A percentile compares a stretch with the other conserved stretches of the same genome.
phyloP scores from a whole-genome alignment of 2,113 vertebrate genomes.

The Apaloderma vittatum region DNA sequence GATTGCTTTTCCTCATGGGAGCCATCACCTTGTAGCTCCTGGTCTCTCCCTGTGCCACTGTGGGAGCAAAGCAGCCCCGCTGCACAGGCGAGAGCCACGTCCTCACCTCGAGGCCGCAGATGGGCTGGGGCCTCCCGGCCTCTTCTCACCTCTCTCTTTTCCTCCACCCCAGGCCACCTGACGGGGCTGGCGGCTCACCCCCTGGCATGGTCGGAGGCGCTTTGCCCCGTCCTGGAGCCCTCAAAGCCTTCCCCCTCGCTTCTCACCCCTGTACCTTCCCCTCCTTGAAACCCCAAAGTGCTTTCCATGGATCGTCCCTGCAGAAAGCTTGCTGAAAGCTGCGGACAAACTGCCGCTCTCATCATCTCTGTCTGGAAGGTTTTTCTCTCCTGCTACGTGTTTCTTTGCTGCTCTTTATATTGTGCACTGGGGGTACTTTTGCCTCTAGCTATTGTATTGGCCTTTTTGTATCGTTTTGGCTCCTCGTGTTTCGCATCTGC shows the following conservation, averaged over 20 bases:
- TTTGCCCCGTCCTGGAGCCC: neutral
- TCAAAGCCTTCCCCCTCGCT: neutral
- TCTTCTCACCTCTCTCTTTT: neutral
- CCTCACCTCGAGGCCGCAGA: neutral
- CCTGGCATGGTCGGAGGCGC: neutral
- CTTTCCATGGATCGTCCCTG: neutral
- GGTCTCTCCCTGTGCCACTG: accelerated
- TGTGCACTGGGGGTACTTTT: neutral
- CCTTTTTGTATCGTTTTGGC: neutral
- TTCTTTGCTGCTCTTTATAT: neutral
- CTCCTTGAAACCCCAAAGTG: neutral
- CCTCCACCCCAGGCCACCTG: neutral
- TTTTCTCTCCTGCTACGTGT: neutral
- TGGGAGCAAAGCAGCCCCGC: neutral
- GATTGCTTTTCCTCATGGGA: neutral
- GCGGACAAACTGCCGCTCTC: neutral
- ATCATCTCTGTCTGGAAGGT: neutral
- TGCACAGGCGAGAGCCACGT: neutral
- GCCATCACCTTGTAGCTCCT: neutral
- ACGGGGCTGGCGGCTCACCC: neutral
- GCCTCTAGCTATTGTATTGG: neutral
- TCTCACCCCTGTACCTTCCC: no score
- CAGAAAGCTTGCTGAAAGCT: neutral
- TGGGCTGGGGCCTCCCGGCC: neutral
- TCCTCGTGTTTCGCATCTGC: neutral